These are phyloP conservation scores for Galemys pyrenaicus DNA, from an alignment of 2,113 vertebrate genomes.

Conservation along the genomic window DNA sequence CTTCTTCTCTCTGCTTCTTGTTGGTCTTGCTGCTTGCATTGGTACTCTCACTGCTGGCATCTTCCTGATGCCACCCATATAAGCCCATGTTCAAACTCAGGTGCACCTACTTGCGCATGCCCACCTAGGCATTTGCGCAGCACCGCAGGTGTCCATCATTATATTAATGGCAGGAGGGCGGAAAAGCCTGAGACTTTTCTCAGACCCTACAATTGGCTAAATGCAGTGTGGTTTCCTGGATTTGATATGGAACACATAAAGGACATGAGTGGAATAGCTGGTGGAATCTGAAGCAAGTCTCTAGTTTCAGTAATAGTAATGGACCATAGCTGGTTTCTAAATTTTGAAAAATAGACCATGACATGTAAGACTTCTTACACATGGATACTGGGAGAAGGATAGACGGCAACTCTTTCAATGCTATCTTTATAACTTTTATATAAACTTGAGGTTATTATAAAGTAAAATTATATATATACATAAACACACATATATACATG, in stretches of 20 bases:
- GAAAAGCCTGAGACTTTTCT: too few relatives aligned
- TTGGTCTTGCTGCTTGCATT: too few relatives aligned
- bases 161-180: too few relatives aligned
- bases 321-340: neutral
- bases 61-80: too few relatives aligned
- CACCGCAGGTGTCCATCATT: too few relatives aligned
- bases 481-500: too few relatives aligned
- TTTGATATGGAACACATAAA: neutral
- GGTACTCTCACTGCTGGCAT: too few relatives aligned
- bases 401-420: neutral
- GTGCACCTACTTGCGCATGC: too few relatives aligned
- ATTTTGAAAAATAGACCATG: neutral
- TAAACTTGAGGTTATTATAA: neutral
- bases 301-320: neutral
- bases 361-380: neutral
- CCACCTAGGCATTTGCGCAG: too few relatives aligned
- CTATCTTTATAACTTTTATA: neutral
- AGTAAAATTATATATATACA: neutral
- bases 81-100: too few relatives aligned
- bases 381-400: neutral
- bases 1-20: too few relatives aligned
- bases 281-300: neutral
- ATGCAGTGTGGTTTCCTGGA: neutral
- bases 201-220: too few relatives aligned
- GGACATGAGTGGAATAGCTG: neutral